Percentiles rank a stretch among this genome's conserved stretches.
These are phyloP conservation scores for Acleris sparsana DNA, from an alignment of 2,888 invertebrate species.

Conservation along the genomic window DNA sequence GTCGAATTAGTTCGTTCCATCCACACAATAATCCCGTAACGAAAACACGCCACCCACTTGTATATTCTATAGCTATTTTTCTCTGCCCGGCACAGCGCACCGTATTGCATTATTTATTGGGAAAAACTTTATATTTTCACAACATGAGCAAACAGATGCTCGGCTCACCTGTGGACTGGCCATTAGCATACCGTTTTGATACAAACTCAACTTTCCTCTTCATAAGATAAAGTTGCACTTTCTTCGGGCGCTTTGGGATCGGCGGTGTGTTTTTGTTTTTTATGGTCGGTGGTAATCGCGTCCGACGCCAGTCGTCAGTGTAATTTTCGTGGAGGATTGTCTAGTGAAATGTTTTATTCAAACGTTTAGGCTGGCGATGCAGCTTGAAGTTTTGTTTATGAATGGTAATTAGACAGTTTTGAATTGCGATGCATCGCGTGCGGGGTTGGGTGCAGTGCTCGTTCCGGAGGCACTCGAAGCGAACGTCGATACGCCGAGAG, in stretches of 20 bases:
- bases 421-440: slow-evolving; percentile 45
- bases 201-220: slow-evolving; percentile 53
- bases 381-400: slow-evolving; percentile 53
- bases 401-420: slow-evolving; percentile 52
- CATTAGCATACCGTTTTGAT: slow-evolving; percentile 53
- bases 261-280: slow-evolving; percentile 60
- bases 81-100: slow-evolving; percentile 32
- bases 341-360: slow-evolving; percentile 67
- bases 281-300: slow-evolving; percentile 63
- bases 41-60: slow-evolving; percentile 46
- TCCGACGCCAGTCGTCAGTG: slow-evolving; percentile 47
- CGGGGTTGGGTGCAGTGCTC: slow-evolving; percentile 15
- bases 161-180: slow-evolving; percentile 69
- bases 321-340: slow-evolving; percentile 62
- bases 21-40: slow-evolving; percentile 53
- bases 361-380: slow-evolving; percentile 46
- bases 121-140: slow-evolving; percentile 77
- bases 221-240: slow-evolving; percentile 45
- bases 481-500: slow-evolving; percentile 17
- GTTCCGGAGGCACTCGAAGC: slow-evolving; percentile 18
- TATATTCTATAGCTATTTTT: slow-evolving; percentile 38
- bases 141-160: slow-evolving; percentile 73
- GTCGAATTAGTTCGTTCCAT: slow-evolving; percentile 58
- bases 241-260: slow-evolving; percentile 32
- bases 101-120: slow-evolving; percentile 79